phyloP scores from a whole-genome alignment of 2,113 vertebrate species.

The Chelonoidis abingdonii region DNA sequence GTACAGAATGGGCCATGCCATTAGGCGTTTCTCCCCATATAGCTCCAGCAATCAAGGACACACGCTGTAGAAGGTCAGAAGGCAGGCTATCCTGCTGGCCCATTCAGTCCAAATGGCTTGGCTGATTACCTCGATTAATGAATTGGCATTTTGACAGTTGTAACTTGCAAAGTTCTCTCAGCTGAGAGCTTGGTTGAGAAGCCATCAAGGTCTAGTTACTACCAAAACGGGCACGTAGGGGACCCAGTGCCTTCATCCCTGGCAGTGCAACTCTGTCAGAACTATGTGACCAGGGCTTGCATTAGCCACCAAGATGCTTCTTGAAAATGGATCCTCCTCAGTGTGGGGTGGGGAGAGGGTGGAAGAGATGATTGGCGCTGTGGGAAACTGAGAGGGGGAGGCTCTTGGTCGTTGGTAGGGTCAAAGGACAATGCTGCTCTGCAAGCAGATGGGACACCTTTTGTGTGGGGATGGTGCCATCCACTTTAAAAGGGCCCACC shows the following conservation, averaged over 20 bases:
- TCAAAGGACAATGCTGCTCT: not conserved
- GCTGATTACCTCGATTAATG: not conserved
- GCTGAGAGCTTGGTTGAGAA: not conserved
- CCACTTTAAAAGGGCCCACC: not conserved
- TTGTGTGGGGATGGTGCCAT: not conserved
- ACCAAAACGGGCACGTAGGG: not conserved
- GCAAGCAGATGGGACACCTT: not conserved
- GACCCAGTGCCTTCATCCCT: not conserved
- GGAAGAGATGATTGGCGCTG: not conserved
- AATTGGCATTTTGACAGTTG: not conserved
- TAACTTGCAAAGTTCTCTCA: not conserved
- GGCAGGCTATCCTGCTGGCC: not conserved
- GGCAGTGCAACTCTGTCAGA: not conserved
- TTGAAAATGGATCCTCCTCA: not conserved
- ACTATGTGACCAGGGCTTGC: too few relatives aligned
- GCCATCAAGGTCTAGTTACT: not conserved
- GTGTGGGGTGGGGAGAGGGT: fast-evolving
- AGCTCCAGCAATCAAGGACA: not conserved
- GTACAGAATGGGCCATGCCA: not conserved
- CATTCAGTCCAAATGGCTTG: not conserved
- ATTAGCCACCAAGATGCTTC: not conserved
- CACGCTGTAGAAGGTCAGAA: not conserved
- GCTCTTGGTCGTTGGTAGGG: not conserved
- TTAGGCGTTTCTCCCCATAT: not conserved
- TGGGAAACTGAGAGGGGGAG: not conserved